Percentiles rank a stretch among this genome's conserved stretches.
These are phyloP conservation scores for Gymnodraco acuticeps DNA, from an alignment of 2,797 vertebrate species.

Conservation along the genomic window DNA sequence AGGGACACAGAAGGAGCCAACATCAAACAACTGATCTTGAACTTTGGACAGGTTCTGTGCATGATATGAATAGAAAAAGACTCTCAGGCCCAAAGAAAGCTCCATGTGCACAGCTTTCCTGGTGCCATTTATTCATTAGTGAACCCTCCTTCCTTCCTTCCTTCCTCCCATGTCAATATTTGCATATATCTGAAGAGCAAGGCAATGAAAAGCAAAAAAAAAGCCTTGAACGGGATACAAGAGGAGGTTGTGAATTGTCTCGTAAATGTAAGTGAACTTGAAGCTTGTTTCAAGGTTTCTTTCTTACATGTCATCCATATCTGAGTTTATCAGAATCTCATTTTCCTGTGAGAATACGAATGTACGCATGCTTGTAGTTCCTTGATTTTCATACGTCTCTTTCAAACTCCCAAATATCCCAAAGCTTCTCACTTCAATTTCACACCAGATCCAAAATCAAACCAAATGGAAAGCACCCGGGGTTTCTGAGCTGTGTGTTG, in stretches of 20 bases:
- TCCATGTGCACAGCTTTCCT: constrained; percentile 48
- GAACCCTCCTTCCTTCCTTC: constrained; percentile 13
- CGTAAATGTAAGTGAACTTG: neutral
- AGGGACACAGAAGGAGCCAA: constrained; percentile 60
- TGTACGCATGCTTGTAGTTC: no score
- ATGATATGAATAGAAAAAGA: constrained; percentile 55
- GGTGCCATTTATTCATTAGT: constrained; percentile 28
- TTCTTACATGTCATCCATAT: neutral
- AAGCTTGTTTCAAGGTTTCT: constrained; percentile 3
- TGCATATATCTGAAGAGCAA: constrained; percentile 23
- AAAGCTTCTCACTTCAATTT: neutral
- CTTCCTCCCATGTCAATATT: constrained; percentile 7
- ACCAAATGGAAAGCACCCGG: neutral
- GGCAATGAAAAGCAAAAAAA: constrained; percentile 20
- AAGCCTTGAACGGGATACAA: constrained; percentile 9
- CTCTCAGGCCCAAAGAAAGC: constrained; percentile 21
- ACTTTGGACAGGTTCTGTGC: constrained; percentile 62
- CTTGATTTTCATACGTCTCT: neutral
- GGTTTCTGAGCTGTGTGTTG: constrained; percentile 20
- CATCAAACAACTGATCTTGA: constrained; percentile 71
- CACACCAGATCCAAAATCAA: constrained; percentile 12
- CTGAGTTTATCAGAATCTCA: no score
- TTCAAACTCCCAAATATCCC: neutral
- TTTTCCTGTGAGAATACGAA: no score
- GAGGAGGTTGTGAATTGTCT: constrained; percentile 1